Percentiles rank a stretch among this genome's conserved stretches.
Conservation (phyloP, 2,113 vertebrate genomes). For the Microcebus murinus region DNA sequence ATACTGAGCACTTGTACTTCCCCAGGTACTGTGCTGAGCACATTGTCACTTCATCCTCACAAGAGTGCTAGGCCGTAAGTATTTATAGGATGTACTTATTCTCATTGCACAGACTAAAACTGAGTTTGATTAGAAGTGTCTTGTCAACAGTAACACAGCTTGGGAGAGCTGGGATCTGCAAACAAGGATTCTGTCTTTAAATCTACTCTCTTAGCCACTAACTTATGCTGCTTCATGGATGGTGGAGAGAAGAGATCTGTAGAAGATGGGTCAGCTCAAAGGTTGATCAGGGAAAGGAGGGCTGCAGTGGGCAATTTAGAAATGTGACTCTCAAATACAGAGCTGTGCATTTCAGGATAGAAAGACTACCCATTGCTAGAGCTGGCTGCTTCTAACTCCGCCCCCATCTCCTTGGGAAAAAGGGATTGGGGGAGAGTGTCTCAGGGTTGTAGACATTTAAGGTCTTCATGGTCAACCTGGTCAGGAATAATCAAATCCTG, state of each 20-base stretch:
- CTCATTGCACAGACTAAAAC: background rate
- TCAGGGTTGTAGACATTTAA: background rate
- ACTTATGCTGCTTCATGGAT: background rate
- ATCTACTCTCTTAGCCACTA: background rate
- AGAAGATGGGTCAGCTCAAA: background rate
- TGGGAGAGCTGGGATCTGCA: background rate
- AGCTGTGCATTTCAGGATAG: background rate
- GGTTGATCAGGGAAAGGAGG: background rate
- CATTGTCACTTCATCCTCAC: background rate
- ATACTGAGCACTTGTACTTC: background rate
- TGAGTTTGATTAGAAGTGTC: background rate
- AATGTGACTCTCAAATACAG: background rate
- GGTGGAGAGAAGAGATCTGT: background rate
- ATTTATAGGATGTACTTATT: background rate
- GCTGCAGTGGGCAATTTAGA: background rate
- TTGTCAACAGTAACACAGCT: background rate
- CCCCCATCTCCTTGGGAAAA: background rate
- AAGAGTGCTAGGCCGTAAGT: background rate
- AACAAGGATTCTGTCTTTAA: background rate
- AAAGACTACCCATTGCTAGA: background rate
- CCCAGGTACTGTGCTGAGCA: background rate
- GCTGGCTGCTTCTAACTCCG: background rate
- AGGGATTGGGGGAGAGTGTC: rapidly evolving
- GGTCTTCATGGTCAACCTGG: background rate
- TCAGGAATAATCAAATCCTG: background rate